Conservation (phyloP, 1,140 invertebrate genomes). For the Eubasilissa regina region DNA sequence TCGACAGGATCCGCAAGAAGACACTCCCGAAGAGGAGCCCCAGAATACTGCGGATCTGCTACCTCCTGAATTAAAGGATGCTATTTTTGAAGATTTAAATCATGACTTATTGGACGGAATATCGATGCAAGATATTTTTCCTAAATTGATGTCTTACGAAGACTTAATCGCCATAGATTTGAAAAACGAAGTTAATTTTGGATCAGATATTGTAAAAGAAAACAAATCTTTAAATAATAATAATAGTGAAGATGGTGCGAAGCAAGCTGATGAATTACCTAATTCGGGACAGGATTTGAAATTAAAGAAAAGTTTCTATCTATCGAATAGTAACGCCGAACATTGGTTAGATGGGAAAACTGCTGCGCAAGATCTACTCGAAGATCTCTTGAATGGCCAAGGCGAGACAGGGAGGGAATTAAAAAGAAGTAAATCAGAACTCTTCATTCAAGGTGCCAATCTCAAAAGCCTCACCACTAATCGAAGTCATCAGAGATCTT, state of each 20-base stretch:
- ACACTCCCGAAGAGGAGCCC: constrained; percentile 77
- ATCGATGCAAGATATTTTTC: constrained; percentile 85
- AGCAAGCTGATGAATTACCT: constrained; percentile 44
- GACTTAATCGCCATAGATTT: constrained; percentile 74
- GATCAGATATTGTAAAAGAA: constrained; percentile 69
- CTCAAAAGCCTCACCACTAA: constrained; percentile 70
- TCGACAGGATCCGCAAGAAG: constrained; percentile 77
- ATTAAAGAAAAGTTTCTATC: constrained; percentile 51
- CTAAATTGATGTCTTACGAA: constrained; percentile 77
- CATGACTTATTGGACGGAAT: constrained; percentile 86
- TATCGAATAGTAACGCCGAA: constrained; percentile 59
- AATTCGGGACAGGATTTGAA: constrained; percentile 49
- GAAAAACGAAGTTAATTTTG: constrained; percentile 74
- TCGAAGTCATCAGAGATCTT: constrained; percentile 76
- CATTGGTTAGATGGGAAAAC: constrained; percentile 73
- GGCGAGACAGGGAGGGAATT: constrained; percentile 72
- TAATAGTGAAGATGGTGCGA: constrained; percentile 67
- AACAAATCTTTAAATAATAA: constrained; percentile 64
- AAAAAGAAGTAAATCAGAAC: constrained; percentile 77
- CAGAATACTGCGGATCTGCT: constrained; percentile 83
- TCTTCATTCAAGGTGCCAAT: constrained; percentile 71
- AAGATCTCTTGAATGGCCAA: constrained; percentile 75
- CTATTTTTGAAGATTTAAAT: constrained; percentile 86
- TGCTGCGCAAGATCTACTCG: constrained; percentile 74
- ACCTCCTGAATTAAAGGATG: constrained; percentile 86